Conservation (phyloP, 2,113 vertebrate genomes). For the Neomonachus schauinslandi region DNA sequence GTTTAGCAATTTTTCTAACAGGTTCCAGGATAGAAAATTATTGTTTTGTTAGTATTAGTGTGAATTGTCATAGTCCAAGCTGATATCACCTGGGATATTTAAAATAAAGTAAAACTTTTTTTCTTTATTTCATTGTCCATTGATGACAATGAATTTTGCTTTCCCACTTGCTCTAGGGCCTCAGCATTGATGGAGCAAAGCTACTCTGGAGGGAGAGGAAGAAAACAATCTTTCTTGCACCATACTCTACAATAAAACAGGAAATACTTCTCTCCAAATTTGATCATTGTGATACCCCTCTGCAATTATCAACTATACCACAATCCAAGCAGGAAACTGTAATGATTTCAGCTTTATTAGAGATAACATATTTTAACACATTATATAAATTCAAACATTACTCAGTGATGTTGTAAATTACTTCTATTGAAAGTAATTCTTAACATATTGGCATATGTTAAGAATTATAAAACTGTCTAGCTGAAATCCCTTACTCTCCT, state of each 20-base stretch:
- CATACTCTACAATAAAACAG: neutral
- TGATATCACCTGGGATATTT: neutral
- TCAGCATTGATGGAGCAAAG: neutral
- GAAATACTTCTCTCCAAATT: neutral
- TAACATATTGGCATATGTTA: neutral
- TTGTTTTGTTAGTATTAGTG: neutral
- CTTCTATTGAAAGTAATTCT: neutral
- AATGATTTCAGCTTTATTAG: constrained; percentile 34
- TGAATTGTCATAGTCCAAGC: neutral
- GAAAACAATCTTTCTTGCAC: neutral
- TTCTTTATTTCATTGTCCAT: neutral
- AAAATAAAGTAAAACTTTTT: constrained; percentile 21
- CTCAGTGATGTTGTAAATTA: neutral
- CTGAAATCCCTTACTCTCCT: neutral
- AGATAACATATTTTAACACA: neutral
- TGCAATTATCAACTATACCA: neutral
- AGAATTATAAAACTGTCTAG: constrained; percentile 21
- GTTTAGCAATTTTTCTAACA: neutral
- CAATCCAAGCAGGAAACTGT: neutral
- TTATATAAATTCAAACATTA: neutral
- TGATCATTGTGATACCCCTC: neutral
- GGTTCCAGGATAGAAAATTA: neutral
- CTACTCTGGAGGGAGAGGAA: neutral
- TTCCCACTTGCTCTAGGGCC: neutral
- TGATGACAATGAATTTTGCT: neutral